Evolutionary conservation across 37 sponge, comb jelly and placozoan genomes (phyloP).

Genomic region (Spongilla lacustris): DNA sequence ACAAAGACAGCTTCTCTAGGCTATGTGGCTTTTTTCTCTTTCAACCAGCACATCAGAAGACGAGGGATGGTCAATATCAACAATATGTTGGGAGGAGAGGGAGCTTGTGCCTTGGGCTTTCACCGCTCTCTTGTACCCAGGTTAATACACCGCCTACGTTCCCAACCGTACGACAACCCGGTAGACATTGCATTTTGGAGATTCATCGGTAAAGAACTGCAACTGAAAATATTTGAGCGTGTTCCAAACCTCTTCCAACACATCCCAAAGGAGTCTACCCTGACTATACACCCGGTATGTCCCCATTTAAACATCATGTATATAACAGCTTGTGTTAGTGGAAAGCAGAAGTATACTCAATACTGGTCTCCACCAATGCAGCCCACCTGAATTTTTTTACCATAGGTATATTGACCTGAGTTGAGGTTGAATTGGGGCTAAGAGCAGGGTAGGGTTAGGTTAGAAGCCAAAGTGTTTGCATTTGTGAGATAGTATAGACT

Average conservation of each 20-base stretch:
- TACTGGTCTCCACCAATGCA: no score
- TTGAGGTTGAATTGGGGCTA: no score
- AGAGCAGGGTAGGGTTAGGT: no score
- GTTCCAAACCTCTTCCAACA: slow-evolving; percentile 51
- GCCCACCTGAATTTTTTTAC: no score
- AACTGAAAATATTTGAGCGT: slow-evolving; percentile 7
- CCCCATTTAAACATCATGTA: neutral
- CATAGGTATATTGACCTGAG: no score
- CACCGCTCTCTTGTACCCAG: neutral
- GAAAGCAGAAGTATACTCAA: no score
- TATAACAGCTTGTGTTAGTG: no score
- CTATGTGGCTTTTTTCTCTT: neutral
- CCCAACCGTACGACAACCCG: neutral
- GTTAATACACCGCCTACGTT: neutral
- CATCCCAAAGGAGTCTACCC: slow-evolving; percentile 3
- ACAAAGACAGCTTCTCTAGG: neutral
- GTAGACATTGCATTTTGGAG: slow-evolving; percentile 10
- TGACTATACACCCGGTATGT: neutral
- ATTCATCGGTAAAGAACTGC: neutral
- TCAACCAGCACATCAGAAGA: neutral
- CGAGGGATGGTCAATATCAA: neutral
- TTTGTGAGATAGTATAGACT: no score
- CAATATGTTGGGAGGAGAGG: neutral
- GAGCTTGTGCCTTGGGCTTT: slow-evolving; percentile 28
- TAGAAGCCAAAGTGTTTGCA: no score